Percentiles rank a stretch among this genome's conserved stretches.
phyloP scores from a whole-genome alignment of 2,797 vertebrate species.

The Philypnodon macrostomus region DNA sequence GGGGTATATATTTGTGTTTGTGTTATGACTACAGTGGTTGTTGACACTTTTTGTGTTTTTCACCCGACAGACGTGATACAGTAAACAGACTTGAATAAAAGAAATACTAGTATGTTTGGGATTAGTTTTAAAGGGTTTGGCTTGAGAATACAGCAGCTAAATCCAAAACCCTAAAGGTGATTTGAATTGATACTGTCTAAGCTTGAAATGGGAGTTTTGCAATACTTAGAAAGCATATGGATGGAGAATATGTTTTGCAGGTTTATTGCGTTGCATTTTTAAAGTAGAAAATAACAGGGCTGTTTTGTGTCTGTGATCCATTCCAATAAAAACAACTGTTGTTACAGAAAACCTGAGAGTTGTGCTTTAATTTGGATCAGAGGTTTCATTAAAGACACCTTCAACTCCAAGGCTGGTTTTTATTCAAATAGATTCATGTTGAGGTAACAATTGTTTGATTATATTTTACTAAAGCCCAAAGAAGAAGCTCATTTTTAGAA shows the following conservation, averaged over 20 bases:
- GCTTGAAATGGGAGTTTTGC: slow-evolving; percentile 35
- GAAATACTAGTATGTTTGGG: slow-evolving; percentile 46
- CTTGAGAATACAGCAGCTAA: slow-evolving; percentile 18
- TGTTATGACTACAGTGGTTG: slow-evolving; percentile 30
- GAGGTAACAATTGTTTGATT: too few relatives aligned
- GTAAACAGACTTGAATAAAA: too few relatives aligned
- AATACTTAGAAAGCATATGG: slow-evolving; percentile 27
- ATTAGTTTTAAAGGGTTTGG: too few relatives aligned
- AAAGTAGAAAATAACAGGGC: slow-evolving; percentile 58
- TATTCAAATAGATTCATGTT: too few relatives aligned
- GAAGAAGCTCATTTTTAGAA: too few relatives aligned
- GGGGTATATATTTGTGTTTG: slow-evolving; percentile 57
- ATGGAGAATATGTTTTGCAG: slow-evolving; percentile 33
- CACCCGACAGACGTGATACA: slow-evolving; percentile 24
- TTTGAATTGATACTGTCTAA: slow-evolving; percentile 27
- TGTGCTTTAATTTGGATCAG: slow-evolving; percentile 5
- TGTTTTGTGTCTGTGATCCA: slow-evolving; percentile 75
- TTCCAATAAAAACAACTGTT: slow-evolving; percentile 76
- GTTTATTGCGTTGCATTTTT: slow-evolving; percentile 51
- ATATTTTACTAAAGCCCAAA: too few relatives aligned
- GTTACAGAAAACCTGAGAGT: slow-evolving; percentile 30
- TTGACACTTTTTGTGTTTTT: slow-evolving; percentile 26
- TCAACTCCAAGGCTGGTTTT: neutral
- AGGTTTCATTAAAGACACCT: neutral
- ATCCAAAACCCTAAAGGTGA: slow-evolving; percentile 22